A percentile compares a stretch with the other conserved stretches of the same genome.
Conservation (phyloP, 1,140 invertebrate species). For the Leptestheria dahalacensis region DNA sequence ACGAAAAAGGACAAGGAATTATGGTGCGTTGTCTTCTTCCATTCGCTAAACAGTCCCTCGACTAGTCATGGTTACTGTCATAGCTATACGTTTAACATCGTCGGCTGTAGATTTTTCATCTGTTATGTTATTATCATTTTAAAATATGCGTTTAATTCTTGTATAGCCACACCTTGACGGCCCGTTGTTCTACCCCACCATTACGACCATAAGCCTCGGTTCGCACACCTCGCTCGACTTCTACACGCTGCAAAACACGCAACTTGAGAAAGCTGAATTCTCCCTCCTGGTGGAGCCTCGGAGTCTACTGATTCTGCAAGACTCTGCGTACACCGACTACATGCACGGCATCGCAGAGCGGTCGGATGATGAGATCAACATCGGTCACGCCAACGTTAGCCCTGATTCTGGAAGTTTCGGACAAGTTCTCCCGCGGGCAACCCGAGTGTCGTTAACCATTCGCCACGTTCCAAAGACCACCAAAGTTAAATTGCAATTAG, state of each 20-base stretch:
- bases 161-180: conserved; percentile 82
- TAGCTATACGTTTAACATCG: too few species aligned
- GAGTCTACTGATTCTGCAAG: conserved; percentile 71
- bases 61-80: too few species aligned
- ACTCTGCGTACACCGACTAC: conserved; percentile 66
- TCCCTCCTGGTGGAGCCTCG: conserved; percentile 47
- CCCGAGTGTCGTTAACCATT: background rate
- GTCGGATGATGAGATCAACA: conserved; percentile 47
- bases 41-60: background rate
- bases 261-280: conserved; percentile 2
- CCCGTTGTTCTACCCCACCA: conserved; percentile 77
- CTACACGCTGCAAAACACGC: conserved; percentile 36
- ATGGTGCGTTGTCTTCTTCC: conserved; percentile 41
- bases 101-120: too few species aligned
- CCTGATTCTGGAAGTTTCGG: background rate
- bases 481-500: background rate
- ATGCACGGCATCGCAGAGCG: conserved; percentile 78
- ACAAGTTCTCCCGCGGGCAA: background rate
- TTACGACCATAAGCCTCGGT: conserved; percentile 82
- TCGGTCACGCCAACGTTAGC: background rate
- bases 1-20: conserved; percentile 80
- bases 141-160: conserved; percentile 8
- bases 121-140: too few species aligned
- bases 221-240: conserved; percentile 81
- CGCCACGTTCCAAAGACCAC: background rate